Conservation (phyloP, 2,888 invertebrate species). For the Latrodectus elegans region DNA sequence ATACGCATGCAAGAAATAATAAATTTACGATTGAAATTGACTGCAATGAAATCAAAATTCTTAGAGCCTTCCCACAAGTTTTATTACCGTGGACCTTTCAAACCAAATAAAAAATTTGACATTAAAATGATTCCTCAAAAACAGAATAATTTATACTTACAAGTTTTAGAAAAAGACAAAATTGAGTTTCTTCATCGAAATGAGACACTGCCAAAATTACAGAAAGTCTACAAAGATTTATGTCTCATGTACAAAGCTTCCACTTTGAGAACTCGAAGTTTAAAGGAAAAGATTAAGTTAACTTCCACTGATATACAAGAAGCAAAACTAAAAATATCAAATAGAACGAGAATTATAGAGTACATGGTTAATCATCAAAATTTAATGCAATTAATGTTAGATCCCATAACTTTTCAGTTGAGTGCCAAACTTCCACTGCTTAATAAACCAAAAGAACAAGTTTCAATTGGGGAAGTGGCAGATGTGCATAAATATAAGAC, state of each 20-base stretch:
- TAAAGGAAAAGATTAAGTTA: slow-evolving; percentile 1
- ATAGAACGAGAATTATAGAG: slow-evolving; percentile 19
- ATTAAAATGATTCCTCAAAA: slow-evolving; percentile 38
- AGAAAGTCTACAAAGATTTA: slow-evolving; percentile 20
- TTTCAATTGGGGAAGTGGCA: background rate
- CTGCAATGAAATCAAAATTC: slow-evolving; percentile 36
- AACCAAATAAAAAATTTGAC: slow-evolving; percentile 27
- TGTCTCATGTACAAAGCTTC: slow-evolving; percentile 41
- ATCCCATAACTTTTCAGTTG: slow-evolving; percentile 22
- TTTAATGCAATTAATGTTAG: slow-evolving; percentile 37
- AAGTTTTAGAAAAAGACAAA: slow-evolving; percentile 28
- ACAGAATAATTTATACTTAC: slow-evolving; percentile 24
- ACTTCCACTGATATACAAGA: background rate
- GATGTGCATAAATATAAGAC: slow-evolving; percentile 24
- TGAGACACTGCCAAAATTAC: slow-evolving; percentile 13
- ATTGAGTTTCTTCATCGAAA: slow-evolving; percentile 1
- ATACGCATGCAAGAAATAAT: slow-evolving; percentile 21
- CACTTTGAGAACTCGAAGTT: slow-evolving; percentile 23
- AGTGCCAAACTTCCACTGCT: background rate
- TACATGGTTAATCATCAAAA: slow-evolving; percentile 46
- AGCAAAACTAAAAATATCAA: background rate
- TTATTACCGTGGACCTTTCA: slow-evolving; percentile 42
- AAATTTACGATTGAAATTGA: slow-evolving; percentile 29
- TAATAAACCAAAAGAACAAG: background rate
- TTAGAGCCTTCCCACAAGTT: slow-evolving; percentile 32